These are phyloP conservation scores for Vespertilio murinus DNA, from an alignment of 2,797 vertebrate species.

Conservation along the genomic window DNA sequence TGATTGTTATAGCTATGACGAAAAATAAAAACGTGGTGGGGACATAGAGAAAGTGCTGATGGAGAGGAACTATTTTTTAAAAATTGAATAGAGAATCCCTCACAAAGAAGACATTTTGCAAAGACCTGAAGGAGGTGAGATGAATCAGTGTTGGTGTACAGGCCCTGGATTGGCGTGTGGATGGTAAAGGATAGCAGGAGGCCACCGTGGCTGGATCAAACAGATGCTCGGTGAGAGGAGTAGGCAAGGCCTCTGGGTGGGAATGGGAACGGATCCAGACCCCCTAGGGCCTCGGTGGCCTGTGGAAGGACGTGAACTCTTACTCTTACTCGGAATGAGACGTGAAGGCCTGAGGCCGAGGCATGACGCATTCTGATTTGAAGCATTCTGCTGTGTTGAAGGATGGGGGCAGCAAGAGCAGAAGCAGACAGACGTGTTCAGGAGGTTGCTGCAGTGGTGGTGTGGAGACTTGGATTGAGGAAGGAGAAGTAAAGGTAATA, in stretches of 20 bases:
- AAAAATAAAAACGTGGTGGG: not conserved
- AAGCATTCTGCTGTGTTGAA: not conserved
- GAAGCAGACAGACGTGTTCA: not conserved
- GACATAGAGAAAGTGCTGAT: not conserved
- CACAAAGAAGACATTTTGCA: not conserved
- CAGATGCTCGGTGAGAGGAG: not conserved
- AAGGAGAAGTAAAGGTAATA: not conserved
- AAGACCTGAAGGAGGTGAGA: not conserved
- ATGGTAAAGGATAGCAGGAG: not conserved
- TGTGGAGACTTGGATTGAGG: not conserved
- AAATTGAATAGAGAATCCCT: not conserved
- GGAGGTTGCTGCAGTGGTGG: not conserved
- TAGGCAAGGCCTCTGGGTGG: not conserved
- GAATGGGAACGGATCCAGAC: not conserved
- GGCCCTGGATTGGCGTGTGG: not conserved
- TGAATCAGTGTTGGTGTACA: not conserved
- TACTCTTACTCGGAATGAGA: not conserved
- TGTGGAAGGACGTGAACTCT: not conserved
- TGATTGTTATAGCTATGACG: not conserved
- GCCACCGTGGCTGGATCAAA: not conserved
- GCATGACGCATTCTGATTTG: not conserved
- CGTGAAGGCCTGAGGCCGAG: not conserved
- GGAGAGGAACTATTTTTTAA: not conserved
- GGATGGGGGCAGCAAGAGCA: not conserved
- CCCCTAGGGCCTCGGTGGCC: not conserved